Evolutionary conservation across 2,888 invertebrate genomes (phyloP).

Genomic region (Stictocephala bisonia): DNA sequence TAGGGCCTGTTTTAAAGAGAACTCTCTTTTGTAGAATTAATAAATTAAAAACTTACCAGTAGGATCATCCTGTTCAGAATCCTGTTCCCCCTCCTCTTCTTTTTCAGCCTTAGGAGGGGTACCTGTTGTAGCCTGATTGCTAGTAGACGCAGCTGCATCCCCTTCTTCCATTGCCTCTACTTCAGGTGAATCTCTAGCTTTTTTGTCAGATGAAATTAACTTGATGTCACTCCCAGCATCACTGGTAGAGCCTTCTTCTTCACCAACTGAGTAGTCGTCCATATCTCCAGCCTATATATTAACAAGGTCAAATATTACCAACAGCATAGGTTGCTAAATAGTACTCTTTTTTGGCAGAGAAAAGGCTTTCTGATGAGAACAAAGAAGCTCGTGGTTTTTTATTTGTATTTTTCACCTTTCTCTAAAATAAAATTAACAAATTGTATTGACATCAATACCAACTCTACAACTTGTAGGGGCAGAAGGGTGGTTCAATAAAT

Average conservation of each 20-base stretch:
- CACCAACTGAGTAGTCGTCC: slow-evolving; percentile 46
- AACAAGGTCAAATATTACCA: no score
- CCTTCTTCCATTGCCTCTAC: slow-evolving; percentile 19
- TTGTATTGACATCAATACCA: no score
- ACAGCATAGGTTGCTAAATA: no score
- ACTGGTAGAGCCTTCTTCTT: slow-evolving; percentile 51
- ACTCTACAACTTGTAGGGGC: no score
- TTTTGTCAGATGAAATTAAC: slow-evolving; percentile 40
- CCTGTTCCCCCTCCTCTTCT: slow-evolving; percentile 65
- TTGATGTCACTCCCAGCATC: slow-evolving; percentile 50
- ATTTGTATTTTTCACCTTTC: no score
- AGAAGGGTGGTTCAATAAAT: no score
- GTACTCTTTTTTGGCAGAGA: no score
- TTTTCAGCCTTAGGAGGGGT: slow-evolving; percentile 59
- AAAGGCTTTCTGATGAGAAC: no score
- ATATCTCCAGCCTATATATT: neutral
- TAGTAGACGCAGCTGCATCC: slow-evolving; percentile 24
- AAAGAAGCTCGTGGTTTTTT: no score
- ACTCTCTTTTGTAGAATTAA: no score
- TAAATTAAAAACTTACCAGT: slow-evolving; percentile 63
- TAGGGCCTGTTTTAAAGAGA: no score
- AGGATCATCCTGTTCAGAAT: slow-evolving; percentile 69
- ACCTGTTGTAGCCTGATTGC: slow-evolving; percentile 25
- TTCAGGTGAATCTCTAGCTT: neutral
- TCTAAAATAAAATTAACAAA: no score